Evolutionary conservation across 1,140 invertebrate species (phyloP).

Genomic region (Drosophila trapezifrons): DNA sequence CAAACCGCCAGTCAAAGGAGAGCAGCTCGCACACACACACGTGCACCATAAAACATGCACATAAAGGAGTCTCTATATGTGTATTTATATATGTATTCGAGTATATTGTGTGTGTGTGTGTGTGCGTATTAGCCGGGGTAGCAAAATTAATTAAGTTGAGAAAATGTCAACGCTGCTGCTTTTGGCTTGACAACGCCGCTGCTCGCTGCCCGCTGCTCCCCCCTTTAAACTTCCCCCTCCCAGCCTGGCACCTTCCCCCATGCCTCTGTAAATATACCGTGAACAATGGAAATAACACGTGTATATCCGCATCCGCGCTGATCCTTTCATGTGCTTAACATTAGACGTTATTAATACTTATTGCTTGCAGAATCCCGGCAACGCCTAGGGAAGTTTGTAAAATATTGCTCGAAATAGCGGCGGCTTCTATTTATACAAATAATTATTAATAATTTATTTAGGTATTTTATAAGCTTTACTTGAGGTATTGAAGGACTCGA

Average conservation of each 20-base stretch:
- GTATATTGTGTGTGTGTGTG: conserved; percentile 14
- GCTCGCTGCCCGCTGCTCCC: background rate
- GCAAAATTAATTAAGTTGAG: conserved; percentile 81
- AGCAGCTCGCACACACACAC: conserved; percentile 8
- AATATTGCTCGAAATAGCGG: background rate
- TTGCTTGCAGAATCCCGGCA: background rate
- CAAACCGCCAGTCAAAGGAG: conserved; percentile 54
- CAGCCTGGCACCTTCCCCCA: conserved; percentile 2
- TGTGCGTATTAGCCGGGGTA: conserved; percentile 56
- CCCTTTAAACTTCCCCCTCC: background rate
- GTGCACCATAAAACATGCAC: conserved; percentile 12
- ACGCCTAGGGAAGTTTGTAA: background rate
- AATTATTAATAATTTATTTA: too few species aligned
- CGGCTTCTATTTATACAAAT: too few species aligned
- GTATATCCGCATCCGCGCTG: background rate
- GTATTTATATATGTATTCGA: too few species aligned
- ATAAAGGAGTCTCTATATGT: too few species aligned
- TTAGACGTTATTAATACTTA: conserved; percentile 1
- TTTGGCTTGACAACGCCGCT: conserved; percentile 36
- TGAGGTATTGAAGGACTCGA: too few species aligned
- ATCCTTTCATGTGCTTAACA: background rate
- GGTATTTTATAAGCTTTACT: too few species aligned
- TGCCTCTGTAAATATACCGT: conserved; percentile 33
- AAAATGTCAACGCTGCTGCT: conserved; percentile 80
- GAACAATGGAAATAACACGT: conserved; percentile 21